These are phyloP conservation scores for Sylvia borin DNA, from an alignment of 2,797 vertebrate genomes.

Conservation along the genomic window DNA sequence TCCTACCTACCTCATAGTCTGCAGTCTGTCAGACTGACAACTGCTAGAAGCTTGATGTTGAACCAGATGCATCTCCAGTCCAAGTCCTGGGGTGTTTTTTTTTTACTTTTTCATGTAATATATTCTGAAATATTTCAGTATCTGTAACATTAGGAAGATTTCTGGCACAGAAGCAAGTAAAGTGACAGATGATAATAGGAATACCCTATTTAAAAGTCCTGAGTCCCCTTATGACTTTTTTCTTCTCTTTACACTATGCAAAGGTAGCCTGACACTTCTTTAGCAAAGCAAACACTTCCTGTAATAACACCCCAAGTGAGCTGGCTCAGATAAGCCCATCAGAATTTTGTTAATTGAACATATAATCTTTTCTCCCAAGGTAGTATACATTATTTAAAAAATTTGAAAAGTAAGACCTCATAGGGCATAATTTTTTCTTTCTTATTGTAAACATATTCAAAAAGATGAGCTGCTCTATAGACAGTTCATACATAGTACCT, in stretches of 20 bases:
- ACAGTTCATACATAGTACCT: neutral
- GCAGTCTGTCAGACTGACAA: neutral
- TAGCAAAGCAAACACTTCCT: neutral
- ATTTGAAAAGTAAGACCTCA: neutral
- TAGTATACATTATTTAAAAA: neutral
- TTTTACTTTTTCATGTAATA: neutral
- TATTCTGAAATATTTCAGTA: neutral
- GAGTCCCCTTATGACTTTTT: neutral
- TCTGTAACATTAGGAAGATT: neutral
- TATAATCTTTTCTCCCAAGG: neutral
- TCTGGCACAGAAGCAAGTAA: neutral
- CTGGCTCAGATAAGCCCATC: neutral
- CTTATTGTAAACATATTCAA: neutral
- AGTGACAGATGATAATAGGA: neutral
- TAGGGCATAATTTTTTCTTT: neutral
- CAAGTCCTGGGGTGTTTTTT: neutral
- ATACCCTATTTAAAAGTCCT: neutral
- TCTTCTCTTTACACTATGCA: neutral
- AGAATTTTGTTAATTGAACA: neutral
- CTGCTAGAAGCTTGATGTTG: neutral
- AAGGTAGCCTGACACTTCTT: neutral
- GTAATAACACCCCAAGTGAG: neutral
- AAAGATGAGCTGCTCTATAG: neutral
- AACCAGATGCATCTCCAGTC: neutral
- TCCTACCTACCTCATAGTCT: neutral